Conservation (phyloP, 1,140 invertebrate genomes). For the Conus betulinus region DNA sequence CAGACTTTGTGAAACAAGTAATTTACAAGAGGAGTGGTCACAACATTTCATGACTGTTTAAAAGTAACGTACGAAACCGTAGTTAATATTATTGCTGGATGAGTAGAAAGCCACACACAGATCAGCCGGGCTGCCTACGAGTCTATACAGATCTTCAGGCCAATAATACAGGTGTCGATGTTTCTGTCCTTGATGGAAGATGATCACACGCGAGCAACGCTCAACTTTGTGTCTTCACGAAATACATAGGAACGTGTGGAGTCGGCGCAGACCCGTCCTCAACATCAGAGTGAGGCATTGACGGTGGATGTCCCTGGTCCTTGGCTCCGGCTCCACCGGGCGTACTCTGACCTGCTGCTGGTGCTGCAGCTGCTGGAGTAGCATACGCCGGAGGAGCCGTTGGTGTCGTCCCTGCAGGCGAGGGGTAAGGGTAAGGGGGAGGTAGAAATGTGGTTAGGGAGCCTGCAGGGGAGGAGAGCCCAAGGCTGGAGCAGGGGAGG, state of each 20-base stretch:
- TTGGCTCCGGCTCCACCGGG: neutral
- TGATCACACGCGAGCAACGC: neutral
- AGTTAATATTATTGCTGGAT: no score
- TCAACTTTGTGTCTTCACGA: neutral
- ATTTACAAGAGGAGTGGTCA: no score
- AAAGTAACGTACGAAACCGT: no score
- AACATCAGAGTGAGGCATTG: neutral
- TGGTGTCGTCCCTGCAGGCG: neutral
- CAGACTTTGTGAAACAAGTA: no score
- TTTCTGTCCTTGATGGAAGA: neutral
- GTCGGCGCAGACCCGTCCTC: neutral
- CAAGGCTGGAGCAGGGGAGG: neutral
- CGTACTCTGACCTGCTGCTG: neutral
- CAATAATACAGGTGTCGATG: neutral
- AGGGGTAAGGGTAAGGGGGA: conserved; percentile 2
- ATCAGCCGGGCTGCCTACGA: no score
- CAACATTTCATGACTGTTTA: no score
- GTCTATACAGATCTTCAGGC: no score
- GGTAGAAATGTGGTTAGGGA: neutral
- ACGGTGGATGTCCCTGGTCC: neutral
- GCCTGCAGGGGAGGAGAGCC: neutral
- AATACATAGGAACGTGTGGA: neutral
- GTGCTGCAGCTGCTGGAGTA: neutral
- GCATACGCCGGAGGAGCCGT: neutral
- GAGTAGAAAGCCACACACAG: no score